These are phyloP conservation scores for Bombus waltoni DNA, from an alignment of 1,140 invertebrate genomes.

Conservation along the genomic window DNA sequence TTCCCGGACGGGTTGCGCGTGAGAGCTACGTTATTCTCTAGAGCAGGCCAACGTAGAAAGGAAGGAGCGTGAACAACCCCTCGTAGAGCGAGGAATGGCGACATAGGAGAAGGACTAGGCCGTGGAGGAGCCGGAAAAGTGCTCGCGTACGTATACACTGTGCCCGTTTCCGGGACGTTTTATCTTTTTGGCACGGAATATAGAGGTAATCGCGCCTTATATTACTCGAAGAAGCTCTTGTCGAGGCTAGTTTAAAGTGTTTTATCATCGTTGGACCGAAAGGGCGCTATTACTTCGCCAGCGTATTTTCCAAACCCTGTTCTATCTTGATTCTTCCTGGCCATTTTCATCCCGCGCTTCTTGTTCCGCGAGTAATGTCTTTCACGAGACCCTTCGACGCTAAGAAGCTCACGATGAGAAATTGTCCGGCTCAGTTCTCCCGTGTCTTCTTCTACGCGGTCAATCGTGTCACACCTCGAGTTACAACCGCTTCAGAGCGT, in stretches of 20 bases:
- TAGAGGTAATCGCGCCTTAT: slow-evolving; percentile 50
- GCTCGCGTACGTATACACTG: neutral
- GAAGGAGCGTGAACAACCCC: slow-evolving; percentile 15
- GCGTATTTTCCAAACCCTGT: neutral
- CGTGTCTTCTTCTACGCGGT: slow-evolving; percentile 38
- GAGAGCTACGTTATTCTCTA: slow-evolving; percentile 14
- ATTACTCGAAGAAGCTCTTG: slow-evolving; percentile 39
- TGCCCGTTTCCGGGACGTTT: slow-evolving; percentile 1
- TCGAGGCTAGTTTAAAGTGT: slow-evolving; percentile 54
- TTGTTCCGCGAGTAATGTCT: neutral
- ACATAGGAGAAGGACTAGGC: neutral
- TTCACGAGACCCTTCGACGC: slow-evolving; percentile 29
- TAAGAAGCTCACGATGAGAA: slow-evolving; percentile 62
- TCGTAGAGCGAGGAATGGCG: neutral
- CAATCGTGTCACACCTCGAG: slow-evolving; percentile 20
- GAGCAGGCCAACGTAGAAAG: slow-evolving; percentile 16
- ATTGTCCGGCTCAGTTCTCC: slow-evolving; percentile 54
- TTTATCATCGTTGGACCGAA: slow-evolving; percentile 52
- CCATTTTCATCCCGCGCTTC: neutral
- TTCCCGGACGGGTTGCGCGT: neutral
- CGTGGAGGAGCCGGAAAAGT: neutral
- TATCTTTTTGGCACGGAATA: slow-evolving; percentile 52
- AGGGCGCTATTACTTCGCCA: slow-evolving; percentile 45
- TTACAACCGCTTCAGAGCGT: neutral
- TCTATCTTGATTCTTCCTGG: neutral